These are phyloP conservation scores for Antheraea yamamai DNA, from an alignment of 2,888 invertebrate genomes.

Conservation along the genomic window DNA sequence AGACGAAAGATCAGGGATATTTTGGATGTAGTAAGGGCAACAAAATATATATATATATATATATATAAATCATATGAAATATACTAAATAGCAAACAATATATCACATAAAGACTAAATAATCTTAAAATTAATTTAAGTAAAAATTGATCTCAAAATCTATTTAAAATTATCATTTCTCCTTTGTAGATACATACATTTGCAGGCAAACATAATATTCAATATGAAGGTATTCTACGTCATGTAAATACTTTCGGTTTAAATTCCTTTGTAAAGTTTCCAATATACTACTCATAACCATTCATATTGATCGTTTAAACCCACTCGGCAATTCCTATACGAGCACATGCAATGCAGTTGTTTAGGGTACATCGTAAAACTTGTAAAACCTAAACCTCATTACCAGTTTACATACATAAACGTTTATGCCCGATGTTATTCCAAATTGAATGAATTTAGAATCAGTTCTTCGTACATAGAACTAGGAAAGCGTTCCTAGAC, in stretches of 20 bases:
- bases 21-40: too few relatives aligned
- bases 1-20: too few relatives aligned
- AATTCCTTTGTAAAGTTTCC: slow-evolving; percentile 4
- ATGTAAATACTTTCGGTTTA: background rate
- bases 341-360: slow-evolving; percentile 26
- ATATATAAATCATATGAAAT: too few relatives aligned
- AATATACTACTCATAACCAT: slow-evolving; percentile 17
- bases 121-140: too few relatives aligned
- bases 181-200: too few relatives aligned
- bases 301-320: slow-evolving; percentile 17
- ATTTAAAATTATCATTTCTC: too few relatives aligned
- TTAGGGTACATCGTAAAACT: slow-evolving; percentile 34
- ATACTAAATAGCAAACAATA: too few relatives aligned
- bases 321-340: slow-evolving; percentile 13
- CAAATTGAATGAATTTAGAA: slow-evolving; percentile 28
- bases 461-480: slow-evolving; percentile 25
- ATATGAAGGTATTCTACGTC: too few relatives aligned
- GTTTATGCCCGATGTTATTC: slow-evolving; percentile 22
- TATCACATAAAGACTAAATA: too few relatives aligned
- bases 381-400: slow-evolving; percentile 36
- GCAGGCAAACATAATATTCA: too few relatives aligned
- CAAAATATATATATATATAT: too few relatives aligned
- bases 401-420: slow-evolving; percentile 28
- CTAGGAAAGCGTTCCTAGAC: slow-evolving; percentile 1
- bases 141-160: too few relatives aligned